Evolutionary conservation across 2,888 invertebrate genomes (phyloP).

Genomic region (Lithophane semibrunnea): DNA sequence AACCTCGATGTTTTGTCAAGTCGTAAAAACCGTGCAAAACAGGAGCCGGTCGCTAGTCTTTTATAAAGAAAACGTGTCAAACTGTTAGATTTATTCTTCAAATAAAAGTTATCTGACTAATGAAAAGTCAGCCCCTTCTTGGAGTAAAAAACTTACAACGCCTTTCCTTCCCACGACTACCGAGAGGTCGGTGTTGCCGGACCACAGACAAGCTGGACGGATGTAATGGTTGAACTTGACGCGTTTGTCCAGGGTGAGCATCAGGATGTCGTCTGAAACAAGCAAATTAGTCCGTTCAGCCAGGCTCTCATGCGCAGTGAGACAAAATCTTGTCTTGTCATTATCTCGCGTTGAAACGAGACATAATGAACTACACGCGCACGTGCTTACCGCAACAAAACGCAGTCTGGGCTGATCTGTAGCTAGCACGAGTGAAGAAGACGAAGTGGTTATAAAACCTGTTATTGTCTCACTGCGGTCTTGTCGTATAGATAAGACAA

Average conservation of each 20-base stretch:
- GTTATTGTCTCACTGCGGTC: too few relatives aligned
- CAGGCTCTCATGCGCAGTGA: not conserved
- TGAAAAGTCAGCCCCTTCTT: not conserved
- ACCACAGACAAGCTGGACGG: conserved; percentile 91
- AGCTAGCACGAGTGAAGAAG: not conserved
- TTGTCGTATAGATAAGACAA: not conserved
- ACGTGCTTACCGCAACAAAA: not conserved
- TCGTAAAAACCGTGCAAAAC: too few relatives aligned
- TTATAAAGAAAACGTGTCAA: not conserved
- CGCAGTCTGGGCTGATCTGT: not conserved
- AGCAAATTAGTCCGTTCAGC: not conserved
- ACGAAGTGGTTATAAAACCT: too few relatives aligned
- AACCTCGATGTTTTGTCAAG: too few relatives aligned
- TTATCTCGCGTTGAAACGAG: not conserved
- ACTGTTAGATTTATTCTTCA: not conserved
- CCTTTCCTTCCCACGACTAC: conserved; percentile 83
- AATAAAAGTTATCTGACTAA: not conserved
- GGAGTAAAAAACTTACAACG: conserved; percentile 76
- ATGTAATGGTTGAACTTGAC: conserved; percentile 88
- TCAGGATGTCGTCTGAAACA: conserved; percentile 89
- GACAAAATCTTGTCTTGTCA: not conserved
- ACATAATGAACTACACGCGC: not conserved
- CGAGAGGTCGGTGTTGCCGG: conserved; percentile 78
- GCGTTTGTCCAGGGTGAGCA: conserved; percentile 87
- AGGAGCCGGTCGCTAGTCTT: too few relatives aligned